Evolutionary conservation across 2,888 invertebrate genomes (phyloP).

Genomic region (Encarsia formosa): DNA sequence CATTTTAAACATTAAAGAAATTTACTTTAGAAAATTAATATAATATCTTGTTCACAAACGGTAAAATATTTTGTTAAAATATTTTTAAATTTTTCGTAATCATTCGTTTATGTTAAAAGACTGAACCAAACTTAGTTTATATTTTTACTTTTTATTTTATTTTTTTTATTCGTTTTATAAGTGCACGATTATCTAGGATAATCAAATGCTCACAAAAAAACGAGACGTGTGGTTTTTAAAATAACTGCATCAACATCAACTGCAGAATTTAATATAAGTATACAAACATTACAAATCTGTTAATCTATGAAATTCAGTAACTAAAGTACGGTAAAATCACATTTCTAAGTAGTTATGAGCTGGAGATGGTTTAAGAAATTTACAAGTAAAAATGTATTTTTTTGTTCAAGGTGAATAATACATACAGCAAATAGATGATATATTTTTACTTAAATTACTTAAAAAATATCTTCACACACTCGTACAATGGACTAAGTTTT

Average conservation of each 20-base stretch:
- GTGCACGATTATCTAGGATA: slow-evolving; percentile 21
- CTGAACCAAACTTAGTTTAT: not conserved
- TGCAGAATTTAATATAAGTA: slow-evolving; percentile 13
- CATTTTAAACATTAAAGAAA: no score
- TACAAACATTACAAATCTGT: slow-evolving; percentile 26
- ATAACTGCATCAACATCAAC: not conserved
- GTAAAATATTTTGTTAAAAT: no score
- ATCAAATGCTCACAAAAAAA: slow-evolving; percentile 17
- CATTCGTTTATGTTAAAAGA: no score
- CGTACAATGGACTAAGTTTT: no score
- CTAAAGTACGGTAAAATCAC: slow-evolving; percentile 6
- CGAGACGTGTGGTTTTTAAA: slow-evolving; percentile 11
- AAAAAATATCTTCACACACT: no score
- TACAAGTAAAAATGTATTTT: no score
- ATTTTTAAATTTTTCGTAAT: no score
- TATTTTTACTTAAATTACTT: no score
- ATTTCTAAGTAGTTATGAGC: not conserved
- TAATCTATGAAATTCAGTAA: slow-evolving; percentile 2
- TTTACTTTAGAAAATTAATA: no score
- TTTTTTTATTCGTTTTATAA: slow-evolving; percentile 7
- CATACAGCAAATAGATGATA: no score
- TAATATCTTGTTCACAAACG: no score
- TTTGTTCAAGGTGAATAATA: no score
- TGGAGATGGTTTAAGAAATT: not conserved
- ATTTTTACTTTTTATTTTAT: not conserved